Base-by-base conservation (phyloP, 2,888 invertebrate species). In the Pyrgus malvae region DNA sequence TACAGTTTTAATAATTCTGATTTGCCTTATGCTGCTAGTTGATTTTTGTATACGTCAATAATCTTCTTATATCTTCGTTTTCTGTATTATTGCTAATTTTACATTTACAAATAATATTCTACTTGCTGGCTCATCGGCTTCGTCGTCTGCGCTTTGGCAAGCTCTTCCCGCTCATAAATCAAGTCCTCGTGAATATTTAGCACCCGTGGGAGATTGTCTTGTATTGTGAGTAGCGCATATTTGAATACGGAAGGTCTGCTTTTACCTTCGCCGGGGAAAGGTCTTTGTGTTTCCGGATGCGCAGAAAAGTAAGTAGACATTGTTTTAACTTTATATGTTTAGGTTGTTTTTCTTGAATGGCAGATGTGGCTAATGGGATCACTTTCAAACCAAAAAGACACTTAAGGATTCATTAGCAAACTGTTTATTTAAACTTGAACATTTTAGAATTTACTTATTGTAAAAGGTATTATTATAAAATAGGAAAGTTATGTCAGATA, bases 131-230 rank as follows among this genome's bases (percentile, higher is more conserved):
- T 23, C 37, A 38, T 37, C 37, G 25, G 25, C 40, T 57, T 57
- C 44, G 53, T 54, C 29, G 53, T 48, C 40, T 48, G 35, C 31
- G 16, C 31, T 31, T 46, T 21, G 37, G 33, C 44, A 44, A 38
- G 48, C 40, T 41, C 42, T 29, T 31, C 16, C 35, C 23, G 45
- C 40, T 29, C 37, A 33, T 51, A 58, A 55, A 69, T 75, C 71
- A 75, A 67, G 66, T 59, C 57, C 66, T 69, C 61, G 67, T 78
- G 80, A 78, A 81, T 81, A 81, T 79, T 77, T 76, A 78, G 61
- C 63, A 74, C 67, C 54, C 48, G 55, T 48, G 51, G 44, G 44
- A 48, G 56, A 42, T 48, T 58, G 33, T 38, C 49, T 29, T 29
- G 44, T 33, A 46, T 23, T 23, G 53, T 41, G 17, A 29, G 48